A percentile compares a stretch with the other conserved stretches of the same genome.
These are phyloP conservation scores for Drepanosiphum platanoidis DNA, from an alignment of 2,888 invertebrate genomes.

Conservation along the genomic window DNA sequence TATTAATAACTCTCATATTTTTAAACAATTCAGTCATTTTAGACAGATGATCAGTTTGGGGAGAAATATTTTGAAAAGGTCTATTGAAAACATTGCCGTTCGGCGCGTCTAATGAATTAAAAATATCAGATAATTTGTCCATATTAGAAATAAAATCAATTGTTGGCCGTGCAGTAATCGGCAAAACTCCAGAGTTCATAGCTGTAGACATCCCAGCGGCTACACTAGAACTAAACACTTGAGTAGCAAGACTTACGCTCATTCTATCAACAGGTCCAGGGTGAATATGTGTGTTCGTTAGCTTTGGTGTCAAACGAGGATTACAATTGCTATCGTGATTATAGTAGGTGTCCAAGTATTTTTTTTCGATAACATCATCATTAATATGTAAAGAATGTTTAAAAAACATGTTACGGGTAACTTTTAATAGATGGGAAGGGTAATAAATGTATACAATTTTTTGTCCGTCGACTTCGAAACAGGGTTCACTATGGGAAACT, in stretches of 20 bases:
- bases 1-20: background rate
- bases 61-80: background rate
- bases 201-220: background rate
- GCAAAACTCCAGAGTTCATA: background rate
- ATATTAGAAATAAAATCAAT: background rate
- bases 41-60: background rate
- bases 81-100: constrained; percentile 12
- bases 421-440: background rate
- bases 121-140: constrained; percentile 2
- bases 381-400: background rate
- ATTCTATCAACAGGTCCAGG: background rate
- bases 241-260: background rate
- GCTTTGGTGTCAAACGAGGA: background rate
- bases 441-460: background rate
- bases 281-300: background rate
- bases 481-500: background rate
- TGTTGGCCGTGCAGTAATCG: background rate
- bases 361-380: background rate
- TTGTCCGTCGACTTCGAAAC: background rate
- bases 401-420: background rate
- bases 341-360: background rate
- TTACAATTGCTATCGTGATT: background rate
- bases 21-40: constrained; percentile 23
- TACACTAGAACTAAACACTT: constrained; percentile 23
- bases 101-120: background rate